Conservation (phyloP, 2,797 vertebrate species). For the Phataginus tricuspis region DNA sequence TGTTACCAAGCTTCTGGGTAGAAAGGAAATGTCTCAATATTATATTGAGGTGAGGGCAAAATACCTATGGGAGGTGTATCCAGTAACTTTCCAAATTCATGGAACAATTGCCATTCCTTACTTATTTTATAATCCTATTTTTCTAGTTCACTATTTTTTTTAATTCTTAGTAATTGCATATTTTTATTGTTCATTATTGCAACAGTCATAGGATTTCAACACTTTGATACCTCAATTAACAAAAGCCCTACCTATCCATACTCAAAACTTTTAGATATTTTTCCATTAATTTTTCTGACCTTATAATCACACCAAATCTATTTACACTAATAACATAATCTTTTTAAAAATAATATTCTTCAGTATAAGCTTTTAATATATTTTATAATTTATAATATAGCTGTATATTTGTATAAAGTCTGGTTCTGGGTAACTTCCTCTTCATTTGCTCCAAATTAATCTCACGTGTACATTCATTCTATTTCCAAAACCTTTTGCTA, state of each 20-base stretch:
- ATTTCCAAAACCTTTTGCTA: slow-evolving; percentile 77
- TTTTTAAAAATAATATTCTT: slow-evolving; percentile 24
- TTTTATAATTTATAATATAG: slow-evolving; percentile 74
- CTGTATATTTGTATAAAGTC: slow-evolving; percentile 70
- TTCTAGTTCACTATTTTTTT: background rate
- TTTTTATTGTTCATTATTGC: background rate
- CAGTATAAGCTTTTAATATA: slow-evolving; percentile 60
- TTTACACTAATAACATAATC: slow-evolving; percentile 9
- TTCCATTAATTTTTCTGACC: background rate
- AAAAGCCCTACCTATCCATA: background rate
- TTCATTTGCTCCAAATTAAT: slow-evolving; percentile 73
- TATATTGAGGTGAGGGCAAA: background rate
- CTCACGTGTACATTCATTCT: slow-evolving; percentile 74
- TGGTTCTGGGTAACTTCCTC: slow-evolving; percentile 70
- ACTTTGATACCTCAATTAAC: background rate
- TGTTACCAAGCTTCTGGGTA: background rate
- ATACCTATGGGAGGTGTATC: background rate
- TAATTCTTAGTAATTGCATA: background rate
- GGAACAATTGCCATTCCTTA: background rate
- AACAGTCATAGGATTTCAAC: background rate
- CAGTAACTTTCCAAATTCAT: background rate
- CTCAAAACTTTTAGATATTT: background rate
- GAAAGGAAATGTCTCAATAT: background rate
- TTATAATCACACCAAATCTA: background rate
- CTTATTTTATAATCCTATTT: background rate